Conservation (phyloP, 2,797 vertebrate genomes). For the Micrastur ruficollis region DNA sequence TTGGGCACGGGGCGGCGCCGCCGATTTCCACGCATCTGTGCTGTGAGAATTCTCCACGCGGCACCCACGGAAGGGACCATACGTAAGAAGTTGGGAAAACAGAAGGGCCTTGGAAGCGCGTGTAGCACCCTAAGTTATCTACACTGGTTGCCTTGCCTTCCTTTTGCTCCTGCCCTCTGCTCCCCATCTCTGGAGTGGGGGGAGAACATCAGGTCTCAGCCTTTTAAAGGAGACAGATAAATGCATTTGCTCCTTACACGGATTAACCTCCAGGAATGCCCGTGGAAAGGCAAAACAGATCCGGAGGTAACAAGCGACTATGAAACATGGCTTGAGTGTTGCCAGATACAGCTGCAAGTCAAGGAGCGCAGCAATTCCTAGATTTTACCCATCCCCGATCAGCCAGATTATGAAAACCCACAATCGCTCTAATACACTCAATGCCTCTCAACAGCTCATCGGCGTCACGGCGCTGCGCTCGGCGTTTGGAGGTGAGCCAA, state of each 20-base stretch:
- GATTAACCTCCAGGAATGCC: neutral
- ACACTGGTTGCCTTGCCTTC: neutral
- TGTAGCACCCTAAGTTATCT: neutral
- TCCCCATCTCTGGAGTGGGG: neutral
- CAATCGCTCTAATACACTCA: neutral
- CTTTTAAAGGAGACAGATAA: neutral
- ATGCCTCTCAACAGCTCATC: neutral
- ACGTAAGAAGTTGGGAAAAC: neutral
- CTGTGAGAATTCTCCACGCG: neutral
- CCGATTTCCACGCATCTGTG: rapidly evolving
- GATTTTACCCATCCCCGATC: neutral
- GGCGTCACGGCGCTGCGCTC: rapidly evolving
- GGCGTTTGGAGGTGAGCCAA: neutral
- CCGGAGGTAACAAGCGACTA: neutral
- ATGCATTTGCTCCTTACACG: neutral
- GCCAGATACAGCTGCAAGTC: neutral
- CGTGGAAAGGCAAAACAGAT: neutral
- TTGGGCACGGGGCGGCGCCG: neutral
- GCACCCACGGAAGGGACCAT: neutral
- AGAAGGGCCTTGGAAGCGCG: neutral
- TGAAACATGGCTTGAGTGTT: neutral
- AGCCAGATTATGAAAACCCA: neutral
- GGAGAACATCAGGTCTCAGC: neutral
- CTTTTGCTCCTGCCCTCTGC: neutral
- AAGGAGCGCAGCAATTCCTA: neutral